phyloP scores from a whole-genome alignment of 2,797 vertebrate genomes.

The Eutrigla gurnardus region DNA sequence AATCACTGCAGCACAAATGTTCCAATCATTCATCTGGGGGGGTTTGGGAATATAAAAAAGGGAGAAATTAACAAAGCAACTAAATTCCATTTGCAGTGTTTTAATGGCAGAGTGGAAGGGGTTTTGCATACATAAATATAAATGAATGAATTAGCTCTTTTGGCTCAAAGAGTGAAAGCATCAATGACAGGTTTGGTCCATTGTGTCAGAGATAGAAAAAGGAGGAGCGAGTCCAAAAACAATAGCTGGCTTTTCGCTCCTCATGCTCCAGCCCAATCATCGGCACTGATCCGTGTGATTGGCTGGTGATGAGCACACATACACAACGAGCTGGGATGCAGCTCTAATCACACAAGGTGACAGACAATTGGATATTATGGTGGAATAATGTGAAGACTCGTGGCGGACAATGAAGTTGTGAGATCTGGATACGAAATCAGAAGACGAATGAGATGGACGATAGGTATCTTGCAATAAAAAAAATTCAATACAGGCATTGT shows the following conservation, averaged over 20 bases:
- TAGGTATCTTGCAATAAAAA: background rate
- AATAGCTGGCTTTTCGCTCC: constrained; percentile 52
- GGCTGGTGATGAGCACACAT: constrained; percentile 63
- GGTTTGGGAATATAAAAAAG: constrained; percentile 27
- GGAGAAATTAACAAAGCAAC: constrained; percentile 60
- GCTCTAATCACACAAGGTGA: constrained; percentile 39
- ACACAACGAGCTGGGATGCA: constrained; percentile 13
- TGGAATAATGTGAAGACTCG: constrained; percentile 37
- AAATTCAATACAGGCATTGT: background rate
- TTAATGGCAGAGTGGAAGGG: constrained; percentile 44
- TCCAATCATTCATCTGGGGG: constrained; percentile 40
- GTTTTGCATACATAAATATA: constrained; percentile 78
- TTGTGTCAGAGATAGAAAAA: constrained; percentile 42
- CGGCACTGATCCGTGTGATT: constrained; percentile 72
- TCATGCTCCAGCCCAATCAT: constrained; percentile 44
- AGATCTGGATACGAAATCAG: constrained; percentile 10
- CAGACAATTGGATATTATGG: constrained; percentile 44
- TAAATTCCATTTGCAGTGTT: constrained; percentile 68
- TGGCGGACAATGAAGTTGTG: background rate
- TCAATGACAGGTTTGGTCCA: constrained; percentile 48
- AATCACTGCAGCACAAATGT: constrained; percentile 39
- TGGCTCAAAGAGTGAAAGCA: constrained; percentile 38
- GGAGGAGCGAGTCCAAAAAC: constrained; percentile 53
- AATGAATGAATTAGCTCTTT: constrained; percentile 72
- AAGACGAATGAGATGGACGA: constrained; percentile 5